Base-by-base conservation (phyloP, 2,888 invertebrate genomes). In the Aporophyla nigra region DNA sequence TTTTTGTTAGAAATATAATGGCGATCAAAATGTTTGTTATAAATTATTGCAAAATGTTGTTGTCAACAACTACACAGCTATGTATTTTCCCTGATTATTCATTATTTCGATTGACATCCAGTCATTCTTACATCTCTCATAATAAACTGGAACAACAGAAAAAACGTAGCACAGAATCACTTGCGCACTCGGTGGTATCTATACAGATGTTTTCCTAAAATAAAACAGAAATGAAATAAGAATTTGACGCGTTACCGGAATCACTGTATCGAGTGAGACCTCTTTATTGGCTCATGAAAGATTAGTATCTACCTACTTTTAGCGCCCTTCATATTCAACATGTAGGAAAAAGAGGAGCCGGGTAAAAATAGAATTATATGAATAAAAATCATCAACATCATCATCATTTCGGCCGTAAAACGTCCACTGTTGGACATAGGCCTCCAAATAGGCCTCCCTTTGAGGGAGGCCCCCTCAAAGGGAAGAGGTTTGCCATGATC, bases 181-280 rank as follows among this genome's bases (percentile, higher is more conserved):
- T 66, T 66, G 14, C 24, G 63, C 19, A 21, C 24, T 19, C 33
- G 24, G 21, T 69, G 59, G 59, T 14, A 56, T 24, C 43, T 61
- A 7, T 56, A 77, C 12, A 72, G 67, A 53, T 68, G 67, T 75
- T 63, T 74, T 67, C 21, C 24, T 54, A 10, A 71, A 78, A 74
- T 86, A 86, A 80, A 85, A 84, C 49, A 67, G 58, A 68, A 71
- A 76, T 73, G 59, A 72, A 76, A 83, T 79, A 71, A 74, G 79
- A 76, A 70, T 78, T 78, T 78, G 61, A 85, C 63, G 62, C 65
- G 65, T 58, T 73, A 58, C 74, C 56, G 46, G 53, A 63, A 71
- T 77, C 72, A 40, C 63, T 74, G 67, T 56, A 74, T 76, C 59
- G 65, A 84, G 65, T 74, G 61, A 67, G 63, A 66, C 43, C 74